phyloP scores from a whole-genome alignment of 2,113 vertebrate species.

The Bufo bufo region DNA sequence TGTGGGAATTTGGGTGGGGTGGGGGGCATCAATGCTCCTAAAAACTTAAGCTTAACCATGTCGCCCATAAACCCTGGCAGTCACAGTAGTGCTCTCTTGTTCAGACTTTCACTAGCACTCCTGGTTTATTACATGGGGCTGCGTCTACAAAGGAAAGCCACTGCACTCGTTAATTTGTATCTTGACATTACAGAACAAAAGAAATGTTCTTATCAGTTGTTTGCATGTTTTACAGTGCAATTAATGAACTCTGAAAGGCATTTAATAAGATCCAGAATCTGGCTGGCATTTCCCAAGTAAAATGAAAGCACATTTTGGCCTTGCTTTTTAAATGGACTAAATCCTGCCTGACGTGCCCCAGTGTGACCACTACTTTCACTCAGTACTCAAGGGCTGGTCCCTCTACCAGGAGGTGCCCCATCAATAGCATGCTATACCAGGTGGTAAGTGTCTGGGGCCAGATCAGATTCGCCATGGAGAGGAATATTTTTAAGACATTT shows the following conservation, averaged over 20 bases:
- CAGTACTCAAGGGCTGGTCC: not conserved
- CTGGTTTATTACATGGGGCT: constrained; percentile 42
- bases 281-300: constrained; percentile 43
- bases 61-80: constrained; percentile 36
- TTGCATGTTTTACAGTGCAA: constrained; percentile 52
- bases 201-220: constrained; percentile 57
- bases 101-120: constrained; percentile 40
- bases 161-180: constrained; percentile 49
- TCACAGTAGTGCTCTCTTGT: constrained; percentile 1
- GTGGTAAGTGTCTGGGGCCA: not conserved
- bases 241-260: constrained; percentile 3
- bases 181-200: constrained; percentile 53
- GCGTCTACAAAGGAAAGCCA: constrained; percentile 25
- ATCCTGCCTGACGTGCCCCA: constrained; percentile 52
- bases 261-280: constrained; percentile 49
- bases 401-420: not conserved
- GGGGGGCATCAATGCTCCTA: constrained; percentile 22
- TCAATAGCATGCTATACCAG: not conserved
- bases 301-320: constrained; percentile 45
- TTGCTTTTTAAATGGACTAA: constrained; percentile 33
- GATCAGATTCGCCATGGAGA: not conserved
- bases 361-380: constrained; percentile 32
- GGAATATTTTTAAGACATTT: not conserved
- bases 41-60: constrained; percentile 36
- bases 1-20: not conserved